These are phyloP conservation scores for Neoniphon sammara DNA, from an alignment of 2,797 vertebrate genomes.

Conservation along the genomic window DNA sequence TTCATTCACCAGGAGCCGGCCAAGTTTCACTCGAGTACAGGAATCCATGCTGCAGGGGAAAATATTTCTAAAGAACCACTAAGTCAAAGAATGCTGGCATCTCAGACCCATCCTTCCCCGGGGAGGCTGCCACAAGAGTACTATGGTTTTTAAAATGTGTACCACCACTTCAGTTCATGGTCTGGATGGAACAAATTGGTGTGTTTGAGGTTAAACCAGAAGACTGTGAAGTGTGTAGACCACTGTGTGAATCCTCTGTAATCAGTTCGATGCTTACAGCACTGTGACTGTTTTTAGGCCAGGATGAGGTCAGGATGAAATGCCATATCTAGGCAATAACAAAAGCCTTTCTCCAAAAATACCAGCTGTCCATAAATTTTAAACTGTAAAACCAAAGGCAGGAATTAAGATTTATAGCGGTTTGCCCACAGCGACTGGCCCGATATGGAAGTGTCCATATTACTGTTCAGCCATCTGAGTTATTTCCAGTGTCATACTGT, in stretches of 20 bases:
- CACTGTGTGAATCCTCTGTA: not conserved
- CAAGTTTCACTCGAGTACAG: no score
- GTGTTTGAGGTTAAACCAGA: conserved; percentile 9
- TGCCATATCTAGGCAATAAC: not conserved
- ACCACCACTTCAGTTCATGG: not conserved
- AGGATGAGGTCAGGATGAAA: no score
- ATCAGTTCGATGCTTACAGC: not conserved
- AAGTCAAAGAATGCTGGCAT: no score
- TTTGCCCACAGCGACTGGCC: no score
- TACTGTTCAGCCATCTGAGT: no score
- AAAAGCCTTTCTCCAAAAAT: no score
- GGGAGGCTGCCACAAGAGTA: not conserved
- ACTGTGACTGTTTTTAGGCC: not conserved
- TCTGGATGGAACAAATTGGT: not conserved
- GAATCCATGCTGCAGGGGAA: not conserved
- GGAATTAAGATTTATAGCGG: not conserved
- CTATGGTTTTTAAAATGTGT: not conserved
- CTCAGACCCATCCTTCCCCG: not conserved
- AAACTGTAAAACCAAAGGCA: not conserved
- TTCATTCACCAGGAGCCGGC: no score
- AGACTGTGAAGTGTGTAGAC: not conserved
- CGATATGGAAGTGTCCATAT: no score
- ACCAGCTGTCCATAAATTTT: not conserved
- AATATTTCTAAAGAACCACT: not conserved
- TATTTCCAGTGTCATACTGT: no score